phyloP scores from a whole-genome alignment of 2,888 invertebrate species.

The Orthosia gracilis region DNA sequence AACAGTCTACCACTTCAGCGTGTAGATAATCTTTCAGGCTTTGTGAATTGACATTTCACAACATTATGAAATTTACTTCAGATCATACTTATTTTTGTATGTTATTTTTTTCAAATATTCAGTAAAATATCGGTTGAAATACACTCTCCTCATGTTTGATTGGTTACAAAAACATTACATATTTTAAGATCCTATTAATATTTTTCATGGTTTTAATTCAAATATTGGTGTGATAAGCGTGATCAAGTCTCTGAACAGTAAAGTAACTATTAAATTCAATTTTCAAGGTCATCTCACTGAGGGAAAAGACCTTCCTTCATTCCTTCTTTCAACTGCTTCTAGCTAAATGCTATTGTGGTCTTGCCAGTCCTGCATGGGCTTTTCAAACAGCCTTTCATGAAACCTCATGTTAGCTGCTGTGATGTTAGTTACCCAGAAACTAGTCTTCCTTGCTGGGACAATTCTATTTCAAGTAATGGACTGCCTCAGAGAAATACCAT shows the following conservation, averaged over 20 bases:
- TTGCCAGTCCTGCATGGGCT: neutral
- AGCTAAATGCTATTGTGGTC: neutral
- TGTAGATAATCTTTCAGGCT: neutral
- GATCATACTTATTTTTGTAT: neutral
- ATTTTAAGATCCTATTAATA: neutral
- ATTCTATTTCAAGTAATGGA: too few species aligned
- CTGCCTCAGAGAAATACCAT: too few species aligned
- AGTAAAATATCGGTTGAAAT: neutral
- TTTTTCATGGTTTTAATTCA: neutral
- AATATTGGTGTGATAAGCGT: neutral
- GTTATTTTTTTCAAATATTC: neutral
- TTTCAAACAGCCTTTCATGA: too few species aligned
- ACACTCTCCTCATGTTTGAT: neutral
- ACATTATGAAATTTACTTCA: conserved; percentile 1
- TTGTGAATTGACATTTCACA: conserved; percentile 15
- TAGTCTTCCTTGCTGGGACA: too few species aligned
- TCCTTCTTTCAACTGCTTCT: neutral
- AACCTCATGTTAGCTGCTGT: too few species aligned
- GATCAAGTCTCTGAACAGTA: neutral
- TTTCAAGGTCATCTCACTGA: neutral
- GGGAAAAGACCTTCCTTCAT: too few species aligned
- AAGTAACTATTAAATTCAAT: neutral
- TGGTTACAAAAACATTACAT: neutral
- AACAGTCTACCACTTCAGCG: neutral
- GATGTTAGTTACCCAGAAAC: too few species aligned